Percentiles rank a stretch among this genome's conserved stretches.
phyloP scores from a whole-genome alignment of 2,113 vertebrate species.

The Pedetes capensis region DNA sequence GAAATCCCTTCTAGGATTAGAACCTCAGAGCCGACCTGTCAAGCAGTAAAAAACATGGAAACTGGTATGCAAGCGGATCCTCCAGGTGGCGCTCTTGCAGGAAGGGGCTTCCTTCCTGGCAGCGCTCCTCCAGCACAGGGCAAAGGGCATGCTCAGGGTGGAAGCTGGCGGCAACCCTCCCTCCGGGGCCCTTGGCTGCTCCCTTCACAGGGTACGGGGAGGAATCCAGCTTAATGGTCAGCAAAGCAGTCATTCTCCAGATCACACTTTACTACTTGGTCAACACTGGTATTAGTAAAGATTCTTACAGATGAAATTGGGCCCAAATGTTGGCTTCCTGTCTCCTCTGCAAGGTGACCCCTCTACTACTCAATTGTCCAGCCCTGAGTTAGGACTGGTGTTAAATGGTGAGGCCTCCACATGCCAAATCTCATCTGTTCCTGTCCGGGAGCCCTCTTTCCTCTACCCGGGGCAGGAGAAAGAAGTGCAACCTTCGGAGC shows the following conservation, averaged over 20 bases:
- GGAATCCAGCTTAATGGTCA: neutral
- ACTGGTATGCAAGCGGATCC: neutral
- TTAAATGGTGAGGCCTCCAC: neutral
- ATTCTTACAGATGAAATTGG: neutral
- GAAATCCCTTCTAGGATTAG: slow-evolving; percentile 34
- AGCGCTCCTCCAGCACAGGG: neutral
- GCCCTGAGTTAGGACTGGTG: neutral
- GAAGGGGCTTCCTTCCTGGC: neutral
- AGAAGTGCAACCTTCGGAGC: neutral
- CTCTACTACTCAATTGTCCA: neutral
- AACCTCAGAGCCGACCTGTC: neutral
- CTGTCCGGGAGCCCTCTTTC: neutral
- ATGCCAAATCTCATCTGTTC: neutral
- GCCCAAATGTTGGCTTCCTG: neutral
- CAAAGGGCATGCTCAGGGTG: neutral
- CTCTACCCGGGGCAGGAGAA: neutral
- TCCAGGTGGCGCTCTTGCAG: neutral
- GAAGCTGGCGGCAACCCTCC: too few relatives aligned
- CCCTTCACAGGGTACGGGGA: neutral
- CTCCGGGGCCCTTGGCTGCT: neutral
- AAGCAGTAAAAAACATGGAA: neutral
- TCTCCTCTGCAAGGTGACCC: neutral
- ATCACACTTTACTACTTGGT: neutral
- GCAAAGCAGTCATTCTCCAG: neutral
- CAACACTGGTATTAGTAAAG: neutral